Evolutionary conservation across 2,797 vertebrate species (phyloP).

Genomic region (Emys orbicularis): DNA sequence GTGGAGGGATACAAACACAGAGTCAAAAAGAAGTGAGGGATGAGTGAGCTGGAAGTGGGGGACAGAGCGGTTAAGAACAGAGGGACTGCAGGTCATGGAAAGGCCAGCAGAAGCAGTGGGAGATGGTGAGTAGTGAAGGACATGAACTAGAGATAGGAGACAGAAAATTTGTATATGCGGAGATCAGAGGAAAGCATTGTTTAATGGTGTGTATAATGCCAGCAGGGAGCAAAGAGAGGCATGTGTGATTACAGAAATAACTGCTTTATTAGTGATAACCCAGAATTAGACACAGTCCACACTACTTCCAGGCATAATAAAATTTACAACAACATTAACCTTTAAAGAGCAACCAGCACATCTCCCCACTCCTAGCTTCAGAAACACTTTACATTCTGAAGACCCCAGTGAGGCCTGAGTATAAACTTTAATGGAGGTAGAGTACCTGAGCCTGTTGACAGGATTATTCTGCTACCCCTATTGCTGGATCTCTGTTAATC

Average conservation of each 20-base stretch:
- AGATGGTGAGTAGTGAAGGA: background rate
- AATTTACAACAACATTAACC: slow-evolving; percentile 17
- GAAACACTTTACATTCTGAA: slow-evolving; percentile 57
- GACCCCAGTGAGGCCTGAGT: slow-evolving; percentile 42
- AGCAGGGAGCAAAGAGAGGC: background rate
- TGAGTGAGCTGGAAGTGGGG: background rate
- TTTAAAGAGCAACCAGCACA: slow-evolving; percentile 30
- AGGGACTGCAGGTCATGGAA: too few relatives aligned
- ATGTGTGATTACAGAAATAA: background rate
- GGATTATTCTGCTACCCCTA: slow-evolving; percentile 14
- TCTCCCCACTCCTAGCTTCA: slow-evolving; percentile 36
- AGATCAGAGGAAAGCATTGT: background rate
- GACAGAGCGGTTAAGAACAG: background rate
- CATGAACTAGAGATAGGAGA: background rate
- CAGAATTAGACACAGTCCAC: background rate
- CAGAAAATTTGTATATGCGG: too few relatives aligned
- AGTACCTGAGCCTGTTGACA: slow-evolving; percentile 25
- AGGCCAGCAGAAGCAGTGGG: background rate
- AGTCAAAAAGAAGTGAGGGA: background rate
- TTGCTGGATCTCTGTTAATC: background rate
- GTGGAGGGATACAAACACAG: background rate
- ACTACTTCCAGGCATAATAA: slow-evolving; percentile 26
- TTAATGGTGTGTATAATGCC: background rate
- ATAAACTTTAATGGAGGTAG: slow-evolving; percentile 59
- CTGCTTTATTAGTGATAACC: slow-evolving; percentile 5